Percentiles rank a stretch among this genome's conserved stretches.
Evolutionary conservation across 2,113 vertebrate species (phyloP).

Genomic region (Steatornis caripensis): DNA sequence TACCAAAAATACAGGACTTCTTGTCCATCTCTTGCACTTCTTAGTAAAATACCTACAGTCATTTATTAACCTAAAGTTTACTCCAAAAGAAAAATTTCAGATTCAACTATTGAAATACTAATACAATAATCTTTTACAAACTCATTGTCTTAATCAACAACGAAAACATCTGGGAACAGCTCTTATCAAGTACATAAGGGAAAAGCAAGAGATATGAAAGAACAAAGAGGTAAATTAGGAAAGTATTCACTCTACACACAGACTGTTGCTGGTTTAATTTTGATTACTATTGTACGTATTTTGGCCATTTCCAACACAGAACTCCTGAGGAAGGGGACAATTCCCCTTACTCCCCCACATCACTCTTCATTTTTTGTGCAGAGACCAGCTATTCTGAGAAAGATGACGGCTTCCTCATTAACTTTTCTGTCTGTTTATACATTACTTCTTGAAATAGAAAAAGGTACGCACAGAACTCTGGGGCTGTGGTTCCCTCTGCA

Average conservation of each 20-base stretch:
- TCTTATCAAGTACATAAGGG: background rate
- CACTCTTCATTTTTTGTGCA: background rate
- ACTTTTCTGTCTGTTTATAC: background rate
- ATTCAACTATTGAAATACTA: background rate
- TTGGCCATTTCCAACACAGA: background rate
- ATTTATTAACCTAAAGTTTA: background rate
- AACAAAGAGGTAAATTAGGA: background rate
- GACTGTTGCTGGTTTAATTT: background rate
- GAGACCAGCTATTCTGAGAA: background rate
- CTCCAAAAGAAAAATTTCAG: background rate
- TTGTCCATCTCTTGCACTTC: background rate
- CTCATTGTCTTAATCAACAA: background rate
- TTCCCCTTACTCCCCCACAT: background rate
- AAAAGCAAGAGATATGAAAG: background rate
- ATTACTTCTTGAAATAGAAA: background rate
- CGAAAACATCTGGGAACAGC: background rate
- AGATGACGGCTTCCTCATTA: background rate
- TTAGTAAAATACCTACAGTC: background rate
- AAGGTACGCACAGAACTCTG: background rate
- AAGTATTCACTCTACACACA: background rate
- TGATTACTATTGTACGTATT: background rate
- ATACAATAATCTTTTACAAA: background rate
- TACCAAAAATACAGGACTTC: background rate
- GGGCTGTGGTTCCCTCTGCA: accelerated
- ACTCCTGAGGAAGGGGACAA: background rate